Evolutionary conservation across 1,140 invertebrate genomes (phyloP).

Genomic region (Drosophila mojavensis): DNA sequence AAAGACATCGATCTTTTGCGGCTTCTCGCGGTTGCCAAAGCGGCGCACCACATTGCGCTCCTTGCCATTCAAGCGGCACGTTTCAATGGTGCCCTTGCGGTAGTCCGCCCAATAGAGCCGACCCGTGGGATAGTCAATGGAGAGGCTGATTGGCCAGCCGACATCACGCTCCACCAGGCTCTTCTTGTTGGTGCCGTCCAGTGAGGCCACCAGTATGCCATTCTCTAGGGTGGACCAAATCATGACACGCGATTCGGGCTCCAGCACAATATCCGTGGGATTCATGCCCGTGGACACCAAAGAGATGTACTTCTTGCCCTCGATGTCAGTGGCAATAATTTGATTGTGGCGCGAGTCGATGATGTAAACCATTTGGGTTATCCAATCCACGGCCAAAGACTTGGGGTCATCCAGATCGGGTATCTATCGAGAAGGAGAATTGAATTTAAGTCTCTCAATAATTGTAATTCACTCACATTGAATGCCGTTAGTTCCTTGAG

Average conservation of each 20-base stretch:
- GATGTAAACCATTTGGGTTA: conserved; percentile 90
- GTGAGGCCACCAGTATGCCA: conserved; percentile 87
- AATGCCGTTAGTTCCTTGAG: conserved; percentile 79
- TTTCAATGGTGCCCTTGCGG: conserved; percentile 88
- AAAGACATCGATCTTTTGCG: conserved; percentile 90
- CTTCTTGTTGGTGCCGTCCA: conserved; percentile 88
- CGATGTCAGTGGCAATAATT: conserved; percentile 87
- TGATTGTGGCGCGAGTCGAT: conserved; percentile 87
- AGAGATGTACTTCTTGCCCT: conserved; percentile 86
- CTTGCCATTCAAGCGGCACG: conserved; percentile 87
- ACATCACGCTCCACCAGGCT: conserved; percentile 86
- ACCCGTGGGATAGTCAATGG: conserved; percentile 88
- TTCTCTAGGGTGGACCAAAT: conserved; percentile 83
- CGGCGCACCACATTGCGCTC: conserved; percentile 86
- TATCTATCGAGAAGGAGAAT: conserved; percentile 45
- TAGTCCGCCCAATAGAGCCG: conserved; percentile 91
- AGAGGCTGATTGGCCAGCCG: conserved; percentile 88
- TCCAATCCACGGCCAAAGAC: conserved; percentile 92
- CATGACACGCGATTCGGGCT: conserved; percentile 85
- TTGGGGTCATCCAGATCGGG: conserved; percentile 86
- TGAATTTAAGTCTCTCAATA: neutral
- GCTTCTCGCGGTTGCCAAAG: conserved; percentile 85
- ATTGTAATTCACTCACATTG: conserved; percentile 53
- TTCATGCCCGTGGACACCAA: conserved; percentile 86
- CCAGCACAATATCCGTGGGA: conserved; percentile 87